Percentiles rank a stretch among this genome's conserved stretches.
Evolutionary conservation across 1,140 invertebrate species (phyloP).

Genomic region (Lepidotrigona ventralis): DNA sequence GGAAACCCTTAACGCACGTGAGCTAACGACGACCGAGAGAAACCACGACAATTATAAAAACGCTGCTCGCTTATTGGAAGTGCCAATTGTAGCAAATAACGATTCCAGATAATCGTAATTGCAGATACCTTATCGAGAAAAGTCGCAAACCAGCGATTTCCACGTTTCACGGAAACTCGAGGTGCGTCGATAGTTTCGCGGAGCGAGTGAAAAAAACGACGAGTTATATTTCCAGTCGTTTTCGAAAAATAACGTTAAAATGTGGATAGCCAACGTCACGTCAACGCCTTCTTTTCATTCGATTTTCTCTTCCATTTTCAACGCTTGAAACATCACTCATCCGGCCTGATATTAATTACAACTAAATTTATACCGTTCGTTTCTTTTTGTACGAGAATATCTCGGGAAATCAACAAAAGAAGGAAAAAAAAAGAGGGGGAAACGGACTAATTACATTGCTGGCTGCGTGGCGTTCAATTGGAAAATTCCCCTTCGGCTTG

Average conservation of each 20-base stretch:
- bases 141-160: background rate
- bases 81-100: slow-evolving; percentile 1
- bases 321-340: background rate
- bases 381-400: background rate
- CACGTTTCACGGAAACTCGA: background rate
- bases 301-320: background rate
- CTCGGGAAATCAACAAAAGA: background rate
- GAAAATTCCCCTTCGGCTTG: background rate
- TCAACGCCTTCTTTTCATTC: background rate
- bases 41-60: background rate
- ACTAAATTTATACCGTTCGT: background rate
- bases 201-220: background rate
- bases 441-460: background rate
- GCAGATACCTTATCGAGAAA: slow-evolving; percentile 23
- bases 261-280: background rate
- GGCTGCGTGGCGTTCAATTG: background rate
- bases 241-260: background rate
- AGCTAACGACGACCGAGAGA: background rate
- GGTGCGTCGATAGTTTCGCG: background rate
- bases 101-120: background rate
- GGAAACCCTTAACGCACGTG: background rate
- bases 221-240: background rate
- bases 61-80: background rate
- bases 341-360: background rate
- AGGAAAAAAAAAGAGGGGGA: background rate